Conservation (phyloP, 1,140 invertebrate species). For the Argopecten irradians region DNA sequence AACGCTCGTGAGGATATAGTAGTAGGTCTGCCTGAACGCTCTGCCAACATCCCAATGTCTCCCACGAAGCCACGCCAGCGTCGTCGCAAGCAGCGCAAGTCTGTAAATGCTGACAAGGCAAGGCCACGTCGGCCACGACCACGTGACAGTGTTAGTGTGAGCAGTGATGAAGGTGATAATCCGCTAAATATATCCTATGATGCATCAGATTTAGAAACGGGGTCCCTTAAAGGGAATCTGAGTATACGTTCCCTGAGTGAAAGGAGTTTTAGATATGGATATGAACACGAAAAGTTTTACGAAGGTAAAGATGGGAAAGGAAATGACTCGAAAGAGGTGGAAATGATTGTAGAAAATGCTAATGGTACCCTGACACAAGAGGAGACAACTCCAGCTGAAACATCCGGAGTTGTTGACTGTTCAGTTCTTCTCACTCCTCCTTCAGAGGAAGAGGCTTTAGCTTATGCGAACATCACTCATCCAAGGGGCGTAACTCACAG, state of each 20-base stretch:
- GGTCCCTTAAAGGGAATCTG: conserved; percentile 61
- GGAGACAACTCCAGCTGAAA: background rate
- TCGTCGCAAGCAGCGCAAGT: background rate
- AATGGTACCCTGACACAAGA: background rate
- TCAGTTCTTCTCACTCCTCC: conserved; percentile 59
- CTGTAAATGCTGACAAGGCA: background rate
- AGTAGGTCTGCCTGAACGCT: background rate
- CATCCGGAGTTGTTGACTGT: conserved; percentile 35
- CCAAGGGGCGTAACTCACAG: background rate
- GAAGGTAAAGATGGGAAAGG: background rate
- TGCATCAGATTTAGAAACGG: conserved; percentile 15
- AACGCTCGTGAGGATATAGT: background rate
- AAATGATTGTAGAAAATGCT: background rate
- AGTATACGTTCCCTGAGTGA: conserved; percentile 61
- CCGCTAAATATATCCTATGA: background rate
- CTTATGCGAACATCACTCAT: background rate
- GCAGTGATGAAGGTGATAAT: background rate
- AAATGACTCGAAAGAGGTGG: background rate
- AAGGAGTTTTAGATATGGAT: conserved; percentile 49
- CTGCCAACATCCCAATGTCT: background rate
- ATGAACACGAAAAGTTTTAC: conserved; percentile 31
- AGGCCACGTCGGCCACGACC: background rate
- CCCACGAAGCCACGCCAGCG: background rate
- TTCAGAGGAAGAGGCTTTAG: conserved; percentile 57
- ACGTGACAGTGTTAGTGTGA: background rate